These are phyloP conservation scores for Melinaea marsaeus DNA, from an alignment of 2,888 invertebrate genomes.

Conservation along the genomic window DNA sequence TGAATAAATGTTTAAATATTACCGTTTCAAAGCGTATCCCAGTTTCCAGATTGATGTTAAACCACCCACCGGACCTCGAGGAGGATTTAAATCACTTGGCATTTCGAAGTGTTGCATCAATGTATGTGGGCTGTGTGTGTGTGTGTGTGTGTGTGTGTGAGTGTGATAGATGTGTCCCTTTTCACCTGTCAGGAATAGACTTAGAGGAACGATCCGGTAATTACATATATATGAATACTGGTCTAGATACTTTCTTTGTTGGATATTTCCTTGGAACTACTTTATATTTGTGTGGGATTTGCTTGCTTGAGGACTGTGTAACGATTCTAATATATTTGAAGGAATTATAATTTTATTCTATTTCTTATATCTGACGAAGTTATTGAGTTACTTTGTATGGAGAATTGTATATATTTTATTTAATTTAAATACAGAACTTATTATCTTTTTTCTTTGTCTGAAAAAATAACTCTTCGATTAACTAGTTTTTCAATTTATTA, in stretches of 20 bases:
- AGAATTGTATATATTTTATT: too few species aligned
- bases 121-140: slow-evolving; percentile 40
- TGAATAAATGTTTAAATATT: slow-evolving; percentile 50
- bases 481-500: too few species aligned
- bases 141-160: slow-evolving; percentile 43
- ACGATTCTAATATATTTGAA: too few species aligned
- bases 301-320: too few species aligned
- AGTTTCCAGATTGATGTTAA: slow-evolving; percentile 52
- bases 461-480: too few species aligned
- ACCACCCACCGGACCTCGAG: slow-evolving; percentile 54
- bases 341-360: too few species aligned
- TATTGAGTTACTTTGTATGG: too few species aligned
- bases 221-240: slow-evolving; percentile 40
- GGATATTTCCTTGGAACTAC: slow-evolving; percentile 24
- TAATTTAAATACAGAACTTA: too few species aligned
- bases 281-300: neutral
- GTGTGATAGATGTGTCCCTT: slow-evolving; percentile 66
- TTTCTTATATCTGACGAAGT: neutral
- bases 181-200: slow-evolving; percentile 54
- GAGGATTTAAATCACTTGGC: slow-evolving; percentile 60
- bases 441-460: too few species aligned
- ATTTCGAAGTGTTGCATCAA: slow-evolving; percentile 55
- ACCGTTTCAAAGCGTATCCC: slow-evolving; percentile 43
- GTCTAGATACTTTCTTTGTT: slow-evolving; percentile 22
- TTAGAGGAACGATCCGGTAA: slow-evolving; percentile 54